phyloP scores from a whole-genome alignment of 2,888 invertebrate genomes.

The Ormia ochracea region DNA sequence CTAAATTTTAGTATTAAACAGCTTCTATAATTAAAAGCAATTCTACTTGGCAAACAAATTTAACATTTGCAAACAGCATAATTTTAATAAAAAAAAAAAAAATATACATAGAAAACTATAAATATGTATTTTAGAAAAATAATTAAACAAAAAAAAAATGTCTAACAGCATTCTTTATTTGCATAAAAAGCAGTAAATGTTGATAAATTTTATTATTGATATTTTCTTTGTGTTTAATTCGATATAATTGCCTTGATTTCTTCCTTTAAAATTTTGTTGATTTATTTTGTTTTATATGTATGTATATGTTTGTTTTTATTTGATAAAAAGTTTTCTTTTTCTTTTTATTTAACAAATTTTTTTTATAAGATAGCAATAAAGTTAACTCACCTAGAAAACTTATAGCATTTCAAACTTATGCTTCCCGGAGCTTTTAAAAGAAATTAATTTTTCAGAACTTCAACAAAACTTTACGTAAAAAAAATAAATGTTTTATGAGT shows the following conservation, averaged over 20 bases:
- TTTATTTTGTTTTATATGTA: conserved; percentile 43
- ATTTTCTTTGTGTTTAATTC: conserved; percentile 47
- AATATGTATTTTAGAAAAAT: too few species aligned
- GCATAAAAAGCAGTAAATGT: conserved; percentile 33
- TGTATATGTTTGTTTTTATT: conserved; percentile 39
- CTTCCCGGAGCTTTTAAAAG: too few species aligned
- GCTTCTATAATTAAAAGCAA: conserved; percentile 15
- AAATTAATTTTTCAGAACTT: too few species aligned
- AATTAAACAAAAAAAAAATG: conserved; percentile 27
- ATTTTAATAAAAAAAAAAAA: background rate
- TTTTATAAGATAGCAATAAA: background rate
- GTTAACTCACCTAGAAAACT: too few species aligned
- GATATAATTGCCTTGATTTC: conserved; percentile 50
- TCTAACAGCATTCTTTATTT: conserved; percentile 69
- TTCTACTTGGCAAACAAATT: conserved; percentile 28
- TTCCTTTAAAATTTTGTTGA: conserved; percentile 14
- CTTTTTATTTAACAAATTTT: background rate
- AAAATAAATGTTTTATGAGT: too few species aligned
- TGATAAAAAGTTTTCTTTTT: conserved; percentile 10
- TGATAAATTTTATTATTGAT: conserved; percentile 23
- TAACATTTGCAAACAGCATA: conserved; percentile 22
- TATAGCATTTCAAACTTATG: too few species aligned
- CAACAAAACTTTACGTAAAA: too few species aligned
- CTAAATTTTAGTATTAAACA: conserved; percentile 21
- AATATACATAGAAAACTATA: background rate